Evolutionary conservation across 2,113 vertebrate species (phyloP), one percentile per base, ranked within the genome.

Genomic region (Takifugu flavidus): DNA sequence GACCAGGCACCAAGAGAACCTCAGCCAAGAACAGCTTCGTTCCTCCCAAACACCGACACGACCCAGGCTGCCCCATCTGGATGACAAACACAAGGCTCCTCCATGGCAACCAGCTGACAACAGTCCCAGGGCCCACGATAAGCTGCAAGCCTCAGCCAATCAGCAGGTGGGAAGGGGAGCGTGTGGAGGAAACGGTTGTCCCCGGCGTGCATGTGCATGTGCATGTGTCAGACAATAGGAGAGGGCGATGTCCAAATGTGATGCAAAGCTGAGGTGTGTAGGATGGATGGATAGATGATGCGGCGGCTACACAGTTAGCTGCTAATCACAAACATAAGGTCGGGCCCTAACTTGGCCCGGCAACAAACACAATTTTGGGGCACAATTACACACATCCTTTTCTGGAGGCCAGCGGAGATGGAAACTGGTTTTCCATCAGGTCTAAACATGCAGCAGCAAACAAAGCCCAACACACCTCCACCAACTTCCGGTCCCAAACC

Each of bases 101-200:
- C 62, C 68, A 73, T 56, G 70, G 75, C 74, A 62, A 77, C 55
- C 0, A 13, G 12, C 45, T 72, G 27, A 77, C 74, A 59, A 72
- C 80, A 77, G 15, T 51, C 58, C 65, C 59, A 27, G 56, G 65
- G 58, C 56, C 39, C 46, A 47, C n/a, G 0, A 1, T 8, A 57
- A 62, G 68, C 39, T 59, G 34, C 57, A 62, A 13, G 0, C 26
- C 58, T 59, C 46, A 15, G 65, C 74, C 72, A 74, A 73, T 77
- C 67, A 20, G 34, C 62, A 28, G 3, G 12, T 1, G 12, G 15
- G 1, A 2, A 1, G 10, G 49, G 55, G n/a, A 45, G 26, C 12
- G 20, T 1, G 54, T 1, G 31, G 49, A 6, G 46, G 46, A 25
- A 54, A 27, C 1, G 0, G n/a, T 7, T 2, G 2, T 0, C 0